A percentile compares a stretch with the other conserved stretches of the same genome.
Evolutionary conservation across 2,797 vertebrate species (phyloP).

Genomic region (Neomorphus geoffroyi): DNA sequence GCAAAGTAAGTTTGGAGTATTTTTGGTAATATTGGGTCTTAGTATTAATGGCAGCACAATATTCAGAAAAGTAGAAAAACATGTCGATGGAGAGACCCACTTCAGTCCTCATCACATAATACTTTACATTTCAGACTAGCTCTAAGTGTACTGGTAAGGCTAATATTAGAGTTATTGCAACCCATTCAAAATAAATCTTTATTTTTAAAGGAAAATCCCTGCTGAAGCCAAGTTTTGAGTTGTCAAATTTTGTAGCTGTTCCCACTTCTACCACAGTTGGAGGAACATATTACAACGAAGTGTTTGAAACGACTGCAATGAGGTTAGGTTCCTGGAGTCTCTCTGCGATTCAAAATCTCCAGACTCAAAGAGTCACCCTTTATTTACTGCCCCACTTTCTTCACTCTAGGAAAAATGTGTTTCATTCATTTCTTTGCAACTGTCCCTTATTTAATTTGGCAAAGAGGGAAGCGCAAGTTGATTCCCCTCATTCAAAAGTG

Average conservation of each 20-base stretch:
- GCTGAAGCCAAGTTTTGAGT: constrained; percentile 27
- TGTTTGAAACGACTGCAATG: constrained; percentile 8
- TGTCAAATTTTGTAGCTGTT: constrained; percentile 42
- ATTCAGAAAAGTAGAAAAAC: constrained; percentile 23
- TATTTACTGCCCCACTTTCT: constrained; percentile 1
- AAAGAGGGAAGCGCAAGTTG: neutral
- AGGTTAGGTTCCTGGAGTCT: neutral
- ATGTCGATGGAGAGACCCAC: neutral
- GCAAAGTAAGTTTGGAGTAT: neutral
- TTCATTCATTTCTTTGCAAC: constrained; percentile 45
- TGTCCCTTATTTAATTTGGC: constrained; percentile 37
- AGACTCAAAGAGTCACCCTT: constrained; percentile 11
- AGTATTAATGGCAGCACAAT: neutral
- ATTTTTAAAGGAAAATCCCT: constrained; percentile 36
- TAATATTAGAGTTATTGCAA: neutral
- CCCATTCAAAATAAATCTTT: constrained; percentile 22
- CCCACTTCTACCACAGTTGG: constrained; percentile 4
- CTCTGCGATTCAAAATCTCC: neutral
- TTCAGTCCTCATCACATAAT: neutral
- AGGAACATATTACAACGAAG: neutral
- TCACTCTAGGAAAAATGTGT: neutral
- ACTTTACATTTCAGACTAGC: constrained; percentile 9
- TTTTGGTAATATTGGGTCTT: neutral
- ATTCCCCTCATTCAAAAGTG: neutral
- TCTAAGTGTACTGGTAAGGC: neutral